Evolutionary conservation across 2,797 vertebrate species (phyloP).

Genomic region (Platyrinchus mystaceus): DNA sequence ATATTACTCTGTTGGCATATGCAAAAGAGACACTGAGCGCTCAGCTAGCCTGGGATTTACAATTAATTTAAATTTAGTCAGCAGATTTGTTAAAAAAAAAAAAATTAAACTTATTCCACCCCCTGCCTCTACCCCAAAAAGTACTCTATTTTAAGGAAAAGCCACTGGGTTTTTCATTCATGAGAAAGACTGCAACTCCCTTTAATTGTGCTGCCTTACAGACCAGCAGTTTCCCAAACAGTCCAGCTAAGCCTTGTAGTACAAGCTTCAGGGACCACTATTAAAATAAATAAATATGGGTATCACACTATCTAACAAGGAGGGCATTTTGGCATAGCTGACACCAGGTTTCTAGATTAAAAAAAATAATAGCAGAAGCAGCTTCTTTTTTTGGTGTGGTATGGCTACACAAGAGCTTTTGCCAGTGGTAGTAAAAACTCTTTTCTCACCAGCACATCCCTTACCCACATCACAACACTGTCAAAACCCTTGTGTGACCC

Average conservation of each 20-base stretch:
- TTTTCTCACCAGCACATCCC: neutral
- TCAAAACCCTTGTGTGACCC: neutral
- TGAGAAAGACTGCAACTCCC: neutral
- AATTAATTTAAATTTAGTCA: conserved; percentile 49
- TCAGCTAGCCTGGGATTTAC: conserved; percentile 14
- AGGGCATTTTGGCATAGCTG: neutral
- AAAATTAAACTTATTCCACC: conserved; percentile 22
- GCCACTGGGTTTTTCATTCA: conserved; percentile 10
- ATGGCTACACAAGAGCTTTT: neutral
- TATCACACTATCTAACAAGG: neutral
- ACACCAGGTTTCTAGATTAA: neutral
- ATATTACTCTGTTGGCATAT: neutral
- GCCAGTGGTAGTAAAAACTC: neutral
- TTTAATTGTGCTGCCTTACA: neutral
- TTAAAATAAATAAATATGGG: neutral
- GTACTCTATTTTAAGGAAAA: conserved; percentile 5
- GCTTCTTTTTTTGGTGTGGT: neutral
- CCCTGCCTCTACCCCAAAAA: neutral
- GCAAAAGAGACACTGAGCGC: neutral
- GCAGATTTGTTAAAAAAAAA: neutral
- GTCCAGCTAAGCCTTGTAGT: neutral
- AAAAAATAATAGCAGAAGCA: neutral
- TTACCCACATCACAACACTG: neutral
- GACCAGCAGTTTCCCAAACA: neutral
- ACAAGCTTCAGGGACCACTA: neutral